Evolutionary conservation across 2,888 invertebrate species (phyloP), one percentile per base, ranked within the genome.

Genomic region (Scaptodrosophila latifasciaeformis): DNA sequence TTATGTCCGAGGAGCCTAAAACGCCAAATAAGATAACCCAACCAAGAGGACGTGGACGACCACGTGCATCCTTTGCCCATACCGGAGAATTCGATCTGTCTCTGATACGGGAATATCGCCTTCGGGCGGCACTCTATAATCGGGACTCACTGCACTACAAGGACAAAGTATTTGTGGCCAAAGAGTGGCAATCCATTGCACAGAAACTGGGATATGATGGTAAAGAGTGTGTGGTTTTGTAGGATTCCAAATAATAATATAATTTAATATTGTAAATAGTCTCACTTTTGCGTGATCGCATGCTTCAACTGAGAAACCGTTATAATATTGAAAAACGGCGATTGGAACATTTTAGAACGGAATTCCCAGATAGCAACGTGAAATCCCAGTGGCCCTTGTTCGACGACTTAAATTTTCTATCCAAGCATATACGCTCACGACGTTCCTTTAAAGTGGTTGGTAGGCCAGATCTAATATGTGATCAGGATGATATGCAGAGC

Each of bases 261-360:
- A 1, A 13, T 12, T 24, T 40, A n/a, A 15, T 10, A 7, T n/a
- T n/a, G n/a, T n/a, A n/a, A n/a, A n/a, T 13, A 86, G 86, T 84
- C 39, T 80, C 82, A 10, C 74, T 85, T 21, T 65, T 87, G 10
- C 85, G 86, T 54, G 87, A 87, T 65, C 86, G 87, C 1, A 86
- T 87, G 84, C 75, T 85, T 6, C 86, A 86, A 42, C 60, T 87
- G n/a, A 75, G 87, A 24, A 87, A 87, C 76, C 87, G 87, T 7
- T 87, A 86, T 35, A 87, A 86, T 65, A 81, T 87, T 24, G 87
- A 87, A 56, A 86, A 86, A 54, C 78, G 87, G 9, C 85, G 86
- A 2, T 59, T 86, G n/a, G 86, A 86, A 48, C 82, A 79, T 30
- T 48, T 82, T 27, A 61, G 76, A 1, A 65, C 77, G 18, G 75